phyloP scores from a whole-genome alignment of 1,140 invertebrate genomes.

The Cherax destructor region DNA sequence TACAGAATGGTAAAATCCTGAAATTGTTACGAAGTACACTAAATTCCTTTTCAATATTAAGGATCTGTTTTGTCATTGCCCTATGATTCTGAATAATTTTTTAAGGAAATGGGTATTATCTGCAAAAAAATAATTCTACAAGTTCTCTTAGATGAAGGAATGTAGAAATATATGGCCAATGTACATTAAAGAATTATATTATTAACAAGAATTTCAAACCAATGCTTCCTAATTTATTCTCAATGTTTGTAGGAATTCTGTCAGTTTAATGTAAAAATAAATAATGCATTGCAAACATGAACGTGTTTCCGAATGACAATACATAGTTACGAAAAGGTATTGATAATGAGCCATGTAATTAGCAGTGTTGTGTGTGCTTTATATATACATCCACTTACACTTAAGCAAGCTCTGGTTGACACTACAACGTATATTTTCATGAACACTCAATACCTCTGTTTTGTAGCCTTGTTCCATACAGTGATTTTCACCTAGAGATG shows the following conservation, averaged over 20 bases:
- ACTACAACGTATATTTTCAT: slow-evolving; percentile 6
- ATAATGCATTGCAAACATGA: slow-evolving; percentile 29
- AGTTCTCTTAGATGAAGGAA: slow-evolving; percentile 1
- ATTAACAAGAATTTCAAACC: slow-evolving; percentile 17
- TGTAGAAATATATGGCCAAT: slow-evolving; percentile 13
- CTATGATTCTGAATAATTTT: background rate
- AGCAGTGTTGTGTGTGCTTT: slow-evolving; percentile 54
- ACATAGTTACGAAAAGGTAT: slow-evolving; percentile 10
- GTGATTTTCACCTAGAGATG: slow-evolving; percentile 2
- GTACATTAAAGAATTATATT: slow-evolving; percentile 10
- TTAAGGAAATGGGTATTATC: background rate
- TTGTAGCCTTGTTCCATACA: slow-evolving; percentile 40
- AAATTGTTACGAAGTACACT: background rate
- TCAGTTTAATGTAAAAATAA: slow-evolving; percentile 15
- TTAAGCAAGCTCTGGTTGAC: slow-evolving; percentile 40
- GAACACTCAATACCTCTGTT: slow-evolving; percentile 20
- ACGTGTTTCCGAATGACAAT: slow-evolving; percentile 28
- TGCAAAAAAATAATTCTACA: background rate
- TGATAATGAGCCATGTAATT: slow-evolving; percentile 45
- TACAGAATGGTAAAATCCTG: background rate
- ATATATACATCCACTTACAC: slow-evolving; percentile 42
- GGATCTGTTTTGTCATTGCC: background rate
- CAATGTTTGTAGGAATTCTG: background rate
- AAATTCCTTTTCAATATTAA: background rate
- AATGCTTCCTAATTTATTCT: slow-evolving; percentile 28